Conservation (phyloP, 2,797 vertebrate species). For the Squalus acanthias region DNA sequence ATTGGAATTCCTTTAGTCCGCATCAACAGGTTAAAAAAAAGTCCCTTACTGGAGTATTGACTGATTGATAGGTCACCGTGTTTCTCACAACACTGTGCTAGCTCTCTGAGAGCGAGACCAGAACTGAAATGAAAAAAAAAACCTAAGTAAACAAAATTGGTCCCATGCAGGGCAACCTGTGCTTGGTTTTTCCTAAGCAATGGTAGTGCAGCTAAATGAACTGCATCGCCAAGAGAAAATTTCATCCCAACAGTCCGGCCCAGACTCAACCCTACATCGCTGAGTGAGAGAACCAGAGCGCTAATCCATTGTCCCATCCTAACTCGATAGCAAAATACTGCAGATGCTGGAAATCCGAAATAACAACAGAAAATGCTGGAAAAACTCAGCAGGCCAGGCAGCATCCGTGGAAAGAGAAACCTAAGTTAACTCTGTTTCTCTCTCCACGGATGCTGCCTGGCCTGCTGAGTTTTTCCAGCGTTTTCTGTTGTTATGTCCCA, state of each 20-base stretch:
- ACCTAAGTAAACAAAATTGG: background rate
- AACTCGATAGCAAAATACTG: too few relatives aligned
- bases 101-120: background rate
- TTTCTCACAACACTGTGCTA: background rate
- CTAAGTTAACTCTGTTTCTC: too few relatives aligned
- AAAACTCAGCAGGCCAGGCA: too few relatives aligned
- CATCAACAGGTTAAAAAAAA: background rate
- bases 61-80: too few relatives aligned
- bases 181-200: background rate
- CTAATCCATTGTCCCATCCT: background rate
- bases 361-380: too few relatives aligned
- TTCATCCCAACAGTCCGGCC: background rate
- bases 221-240: background rate
- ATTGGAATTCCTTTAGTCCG: background rate
- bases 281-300: background rate
- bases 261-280: background rate
- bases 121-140: background rate
- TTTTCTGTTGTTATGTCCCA: too few relatives aligned
- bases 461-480: too few relatives aligned
- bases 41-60: background rate
- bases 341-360: too few relatives aligned
- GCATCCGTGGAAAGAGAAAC: too few relatives aligned
- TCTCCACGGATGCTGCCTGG: too few relatives aligned
- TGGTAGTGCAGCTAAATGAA: background rate
- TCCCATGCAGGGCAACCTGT: background rate